Evolutionary conservation across 2,113 vertebrate genomes (phyloP).

Genomic region (Romanogobio albipinnatus): DNA sequence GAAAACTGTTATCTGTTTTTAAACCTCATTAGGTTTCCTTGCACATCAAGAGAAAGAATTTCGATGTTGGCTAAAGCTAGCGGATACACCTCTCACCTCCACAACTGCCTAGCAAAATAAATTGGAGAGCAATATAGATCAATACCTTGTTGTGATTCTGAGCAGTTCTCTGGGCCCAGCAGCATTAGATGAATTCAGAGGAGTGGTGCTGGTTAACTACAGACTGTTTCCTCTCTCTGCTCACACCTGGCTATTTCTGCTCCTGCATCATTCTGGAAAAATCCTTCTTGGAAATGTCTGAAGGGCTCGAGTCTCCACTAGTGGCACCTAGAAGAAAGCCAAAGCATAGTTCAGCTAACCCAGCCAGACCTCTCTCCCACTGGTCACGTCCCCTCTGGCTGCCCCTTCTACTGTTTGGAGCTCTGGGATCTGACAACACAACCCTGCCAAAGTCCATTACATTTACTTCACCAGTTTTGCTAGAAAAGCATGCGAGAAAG

Average conservation of each 20-base stretch:
- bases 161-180: slow-evolving; percentile 8
- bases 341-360: slow-evolving; percentile 46
- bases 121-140: slow-evolving; percentile 28
- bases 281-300: slow-evolving; percentile 1
- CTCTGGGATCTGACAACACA: slow-evolving; percentile 40
- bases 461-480: slow-evolving; percentile 53
- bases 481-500: background rate
- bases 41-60: slow-evolving; percentile 20
- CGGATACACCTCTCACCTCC: slow-evolving; percentile 5
- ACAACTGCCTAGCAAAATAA: slow-evolving; percentile 14
- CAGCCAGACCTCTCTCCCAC: slow-evolving; percentile 42
- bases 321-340: slow-evolving; percentile 25
- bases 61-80: background rate
- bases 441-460: slow-evolving; percentile 58
- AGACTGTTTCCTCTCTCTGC: background rate
- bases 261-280: background rate
- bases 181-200: background rate
- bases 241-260: slow-evolving; percentile 19
- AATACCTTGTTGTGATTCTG: slow-evolving; percentile 33
- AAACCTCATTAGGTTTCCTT: background rate
- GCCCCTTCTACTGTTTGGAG: slow-evolving; percentile 31
- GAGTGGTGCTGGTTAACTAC: slow-evolving; percentile 11
- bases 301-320: background rate
- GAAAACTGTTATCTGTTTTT: background rate
- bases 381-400: slow-evolving; percentile 37